A percentile compares a stretch with the other conserved stretches of the same genome.
Evolutionary conservation across 2,797 vertebrate genomes (phyloP).

Genomic region (Artibeus jamaicensis): DNA sequence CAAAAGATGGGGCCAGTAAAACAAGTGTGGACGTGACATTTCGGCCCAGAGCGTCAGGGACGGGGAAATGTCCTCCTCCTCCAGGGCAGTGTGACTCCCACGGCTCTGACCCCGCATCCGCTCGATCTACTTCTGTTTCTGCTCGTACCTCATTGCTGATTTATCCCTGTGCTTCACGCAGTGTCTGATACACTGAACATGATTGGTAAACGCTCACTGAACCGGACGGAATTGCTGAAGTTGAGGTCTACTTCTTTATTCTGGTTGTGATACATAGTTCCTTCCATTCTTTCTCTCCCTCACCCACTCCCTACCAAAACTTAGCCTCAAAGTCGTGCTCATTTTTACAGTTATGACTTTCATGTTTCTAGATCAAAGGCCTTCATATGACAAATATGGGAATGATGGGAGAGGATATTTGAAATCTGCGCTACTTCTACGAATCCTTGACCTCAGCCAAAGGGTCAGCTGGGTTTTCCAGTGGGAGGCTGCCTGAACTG

Average conservation of each 20-base stretch:
- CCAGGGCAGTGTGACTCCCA: background rate
- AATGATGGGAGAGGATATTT: background rate
- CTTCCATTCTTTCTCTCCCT: background rate
- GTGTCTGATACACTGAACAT: background rate
- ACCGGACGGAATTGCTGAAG: background rate
- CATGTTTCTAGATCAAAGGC: background rate
- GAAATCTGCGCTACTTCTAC: background rate
- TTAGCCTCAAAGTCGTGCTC: background rate
- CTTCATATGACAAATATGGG: background rate
- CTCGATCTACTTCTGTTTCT: background rate
- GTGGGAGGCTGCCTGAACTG: background rate
- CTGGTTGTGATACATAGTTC: background rate
- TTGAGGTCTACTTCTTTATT: background rate
- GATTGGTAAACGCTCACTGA: background rate
- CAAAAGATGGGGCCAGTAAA: background rate
- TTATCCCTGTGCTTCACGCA: too few relatives aligned
- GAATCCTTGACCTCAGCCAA: background rate
- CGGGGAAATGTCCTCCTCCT: background rate
- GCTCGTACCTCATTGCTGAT: background rate
- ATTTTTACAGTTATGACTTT: background rate
- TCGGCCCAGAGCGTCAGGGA: background rate
- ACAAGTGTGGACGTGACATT: background rate
- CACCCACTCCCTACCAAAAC: background rate
- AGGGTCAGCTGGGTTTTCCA: background rate
- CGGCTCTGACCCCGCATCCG: background rate